Percentiles rank a stretch among this genome's conserved stretches.
phyloP scores from a whole-genome alignment of 1,140 invertebrate genomes.

The Lysiphlebus fabarum region DNA sequence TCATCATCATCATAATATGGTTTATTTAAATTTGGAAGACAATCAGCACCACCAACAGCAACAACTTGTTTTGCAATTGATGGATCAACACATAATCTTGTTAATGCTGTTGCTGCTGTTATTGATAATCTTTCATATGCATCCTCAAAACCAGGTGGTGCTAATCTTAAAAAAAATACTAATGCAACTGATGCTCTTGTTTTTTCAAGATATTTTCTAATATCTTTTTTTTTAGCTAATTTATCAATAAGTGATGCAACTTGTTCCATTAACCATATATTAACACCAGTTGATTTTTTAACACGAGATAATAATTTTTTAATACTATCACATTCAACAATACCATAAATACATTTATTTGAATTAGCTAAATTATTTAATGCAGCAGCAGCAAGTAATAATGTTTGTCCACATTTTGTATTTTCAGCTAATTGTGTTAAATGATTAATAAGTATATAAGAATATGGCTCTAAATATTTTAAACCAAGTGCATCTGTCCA shows the following conservation, averaged over 20 bases:
- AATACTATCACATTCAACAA: conserved; percentile 60
- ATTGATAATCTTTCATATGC: conserved; percentile 73
- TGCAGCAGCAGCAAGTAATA: conserved; percentile 66
- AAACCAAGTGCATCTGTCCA: conserved; percentile 59
- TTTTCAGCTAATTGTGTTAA: conserved; percentile 54
- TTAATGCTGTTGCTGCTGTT: conserved; percentile 82
- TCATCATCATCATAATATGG: conserved; percentile 46
- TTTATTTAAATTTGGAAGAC: conserved; percentile 66
- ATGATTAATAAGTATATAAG: conserved; percentile 35
- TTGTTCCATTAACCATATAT: conserved; percentile 65
- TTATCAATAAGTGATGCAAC: conserved; percentile 80
- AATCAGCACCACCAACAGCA: conserved; percentile 71
- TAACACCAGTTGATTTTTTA: conserved; percentile 48
- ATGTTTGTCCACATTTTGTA: conserved; percentile 60
- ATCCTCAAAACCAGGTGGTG: conserved; percentile 62
- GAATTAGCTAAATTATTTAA: conserved; percentile 63
- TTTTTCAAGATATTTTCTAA: conserved; percentile 61
- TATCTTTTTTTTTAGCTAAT: conserved; percentile 66
- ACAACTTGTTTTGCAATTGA: conserved; percentile 73
- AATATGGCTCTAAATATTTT: conserved; percentile 37
- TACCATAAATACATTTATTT: conserved; percentile 48
- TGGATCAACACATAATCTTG: conserved; percentile 71
- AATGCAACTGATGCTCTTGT: conserved; percentile 67
- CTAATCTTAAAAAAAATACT: conserved; percentile 71
- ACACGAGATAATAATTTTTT: conserved; percentile 56